Percentiles rank a stretch among this genome's conserved stretches.
Evolutionary conservation across 2,797 vertebrate species (phyloP).

Genomic region (Xenopus petersii): DNA sequence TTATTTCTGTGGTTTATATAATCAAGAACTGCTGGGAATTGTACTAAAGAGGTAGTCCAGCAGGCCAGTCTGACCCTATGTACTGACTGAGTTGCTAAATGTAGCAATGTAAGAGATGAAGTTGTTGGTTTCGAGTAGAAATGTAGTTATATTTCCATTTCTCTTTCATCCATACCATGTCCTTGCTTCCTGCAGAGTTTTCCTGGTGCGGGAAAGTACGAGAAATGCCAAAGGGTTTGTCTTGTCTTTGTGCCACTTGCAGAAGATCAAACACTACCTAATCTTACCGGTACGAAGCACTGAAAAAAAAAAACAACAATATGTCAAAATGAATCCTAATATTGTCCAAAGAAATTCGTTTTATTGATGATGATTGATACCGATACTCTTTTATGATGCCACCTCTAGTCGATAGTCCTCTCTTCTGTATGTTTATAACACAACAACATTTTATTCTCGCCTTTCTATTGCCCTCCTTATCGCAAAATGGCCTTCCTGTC

Average conservation of each 20-base stretch:
- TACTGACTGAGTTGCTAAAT: too few relatives aligned
- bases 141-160: too few relatives aligned
- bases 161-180: background rate
- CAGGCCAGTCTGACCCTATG: too few relatives aligned
- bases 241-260: conserved; percentile 82
- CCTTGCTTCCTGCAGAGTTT: conserved; percentile 70
- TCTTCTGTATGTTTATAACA: conserved; percentile 6
- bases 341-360: background rate
- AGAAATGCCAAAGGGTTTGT: conserved; percentile 86
- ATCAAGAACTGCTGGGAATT: too few relatives aligned
- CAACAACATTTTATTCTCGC: conserved; percentile 2
- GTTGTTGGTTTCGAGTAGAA: too few relatives aligned
- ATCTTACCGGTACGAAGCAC: conserved; percentile 80
- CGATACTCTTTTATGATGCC: conserved; percentile 20
- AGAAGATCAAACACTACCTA: conserved; percentile 90
- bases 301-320: background rate
- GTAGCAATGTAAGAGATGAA: too few relatives aligned
- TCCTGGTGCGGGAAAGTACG: conserved; percentile 89
- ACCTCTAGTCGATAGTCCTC: too few relatives aligned
- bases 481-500: too few relatives aligned
- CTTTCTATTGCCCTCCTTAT: conserved; percentile 14
- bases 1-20: too few relatives aligned
- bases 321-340: background rate
- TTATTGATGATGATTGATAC: background rate
- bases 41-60: too few relatives aligned